Base-by-base conservation (phyloP, 2,113 vertebrate species). In the Polypterus senegalus region DNA sequence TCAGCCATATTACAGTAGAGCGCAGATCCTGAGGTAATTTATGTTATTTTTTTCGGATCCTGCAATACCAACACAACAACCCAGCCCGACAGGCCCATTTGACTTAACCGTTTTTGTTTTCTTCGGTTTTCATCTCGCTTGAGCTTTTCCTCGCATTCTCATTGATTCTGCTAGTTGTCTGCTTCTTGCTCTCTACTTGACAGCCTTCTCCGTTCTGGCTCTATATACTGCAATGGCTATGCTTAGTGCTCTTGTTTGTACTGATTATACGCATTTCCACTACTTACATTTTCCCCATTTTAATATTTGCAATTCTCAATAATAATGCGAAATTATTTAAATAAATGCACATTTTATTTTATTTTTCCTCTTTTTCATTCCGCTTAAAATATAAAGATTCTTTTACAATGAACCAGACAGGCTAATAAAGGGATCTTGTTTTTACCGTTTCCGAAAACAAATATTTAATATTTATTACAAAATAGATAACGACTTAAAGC, bases 1-100 rank as follows among this genome's bases (percentile, higher is more conserved):
- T 92, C 92, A 93, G 91, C 91, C 92, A 93, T 84, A 76, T 93
- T 94, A 87, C 86, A 86, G 88, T 88, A 69, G 6, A 68, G 74
- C 72, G 76, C 77, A 65, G 79, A 75, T 73, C 69, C 70, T 69
- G 73, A 75, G 75, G 74, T 74, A 59, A 68, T 70, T 68, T 66
- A 57, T 68, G 65, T 48, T 59, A 62, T 55, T 76, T 51, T 51
- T 51, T 51, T 51, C 49, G 49, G 59, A 60, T 9, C 6, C 57
- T 59, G 51, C 53, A 58, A 60, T 3, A 6, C 27, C 27, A 46
- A 61, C 0, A 46, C 56, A 65, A 5, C 43, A 59, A 61, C 67
- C 66, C 70, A 7, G 47, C 9, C 8, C 46, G 11, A 4, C 48
- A 49, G 10, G 27, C 49, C 6, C 49, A 51, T 51, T 51, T 51